phyloP scores from a whole-genome alignment of 2,888 invertebrate species.

The Polydrusus cervinus region DNA sequence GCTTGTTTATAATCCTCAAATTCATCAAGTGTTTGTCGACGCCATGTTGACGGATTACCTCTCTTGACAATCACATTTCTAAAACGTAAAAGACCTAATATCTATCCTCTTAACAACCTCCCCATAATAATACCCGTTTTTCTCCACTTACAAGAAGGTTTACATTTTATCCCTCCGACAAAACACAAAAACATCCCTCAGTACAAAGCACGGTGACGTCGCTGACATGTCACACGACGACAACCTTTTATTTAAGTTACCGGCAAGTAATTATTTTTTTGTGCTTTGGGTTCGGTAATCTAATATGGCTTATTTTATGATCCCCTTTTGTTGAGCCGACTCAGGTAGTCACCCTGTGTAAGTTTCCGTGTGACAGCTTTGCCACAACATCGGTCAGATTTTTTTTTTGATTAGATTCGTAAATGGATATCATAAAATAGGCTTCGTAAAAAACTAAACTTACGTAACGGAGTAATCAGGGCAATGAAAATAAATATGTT shows the following conservation, averaged over 20 bases:
- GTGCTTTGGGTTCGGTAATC: conserved; percentile 39
- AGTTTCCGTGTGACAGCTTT: conserved; percentile 41
- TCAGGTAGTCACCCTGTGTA: conserved; percentile 43
- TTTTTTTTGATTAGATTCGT: conserved; percentile 9
- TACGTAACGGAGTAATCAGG: background rate
- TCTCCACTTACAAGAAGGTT: conserved; percentile 31
- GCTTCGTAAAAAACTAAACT: too few relatives aligned
- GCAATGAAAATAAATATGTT: too few relatives aligned
- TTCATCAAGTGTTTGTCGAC: conserved; percentile 28
- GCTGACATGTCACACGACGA: conserved; percentile 33
- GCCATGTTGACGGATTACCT: conserved; percentile 30
- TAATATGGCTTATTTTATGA: conserved; percentile 48
- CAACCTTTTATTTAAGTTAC: conserved; percentile 39
- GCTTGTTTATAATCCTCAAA: conserved; percentile 26
- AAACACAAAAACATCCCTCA: conserved; percentile 27
- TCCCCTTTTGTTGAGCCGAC: conserved; percentile 43
- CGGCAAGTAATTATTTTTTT: conserved; percentile 49
- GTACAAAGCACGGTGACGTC: conserved; percentile 24
- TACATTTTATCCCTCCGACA: conserved; percentile 18
- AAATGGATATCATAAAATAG: too few relatives aligned
- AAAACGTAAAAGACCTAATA: conserved; percentile 22
- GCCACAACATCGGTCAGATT: conserved; percentile 34
- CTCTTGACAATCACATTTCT: conserved; percentile 28
- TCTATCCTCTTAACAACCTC: conserved; percentile 31
- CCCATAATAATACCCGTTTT: conserved; percentile 29